These are phyloP conservation scores for Malacoraja senta DNA, from an alignment of 2,797 vertebrate species.

Conservation along the genomic window DNA sequence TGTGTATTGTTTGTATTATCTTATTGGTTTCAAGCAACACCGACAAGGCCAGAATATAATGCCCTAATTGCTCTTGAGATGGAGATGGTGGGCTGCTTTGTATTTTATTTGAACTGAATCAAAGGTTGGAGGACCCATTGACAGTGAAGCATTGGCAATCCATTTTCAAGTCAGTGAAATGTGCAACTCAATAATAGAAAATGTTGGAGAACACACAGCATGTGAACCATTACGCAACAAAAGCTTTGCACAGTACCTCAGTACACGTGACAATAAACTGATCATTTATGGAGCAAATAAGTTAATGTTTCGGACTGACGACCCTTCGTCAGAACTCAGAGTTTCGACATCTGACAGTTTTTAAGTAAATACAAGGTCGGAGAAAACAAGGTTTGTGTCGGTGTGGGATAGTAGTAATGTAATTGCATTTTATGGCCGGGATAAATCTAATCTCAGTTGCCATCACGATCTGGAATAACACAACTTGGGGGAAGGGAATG, in stretches of 20 bases:
- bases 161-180: no score
- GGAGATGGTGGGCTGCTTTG: no score
- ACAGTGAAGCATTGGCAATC: no score
- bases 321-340: neutral
- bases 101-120: no score
- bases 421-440: neutral
- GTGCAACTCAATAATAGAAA: neutral
- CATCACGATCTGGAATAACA: neutral
- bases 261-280: no score
- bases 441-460: neutral
- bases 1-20: no score
- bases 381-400: neutral
- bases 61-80: no score
- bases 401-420: neutral
- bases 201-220: neutral
- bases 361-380: neutral
- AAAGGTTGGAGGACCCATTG: no score
- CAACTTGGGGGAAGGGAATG: neutral
- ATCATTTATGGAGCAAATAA: neutral
- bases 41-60: no score
- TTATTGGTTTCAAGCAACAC: no score
- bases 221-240: neutral
- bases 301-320: neutral
- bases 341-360: neutral
- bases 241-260: no score